A percentile compares a stretch with the other conserved stretches of the same genome.
phyloP scores from a whole-genome alignment of 2,113 vertebrate species.

The Reinhardtius hippoglossoides region DNA sequence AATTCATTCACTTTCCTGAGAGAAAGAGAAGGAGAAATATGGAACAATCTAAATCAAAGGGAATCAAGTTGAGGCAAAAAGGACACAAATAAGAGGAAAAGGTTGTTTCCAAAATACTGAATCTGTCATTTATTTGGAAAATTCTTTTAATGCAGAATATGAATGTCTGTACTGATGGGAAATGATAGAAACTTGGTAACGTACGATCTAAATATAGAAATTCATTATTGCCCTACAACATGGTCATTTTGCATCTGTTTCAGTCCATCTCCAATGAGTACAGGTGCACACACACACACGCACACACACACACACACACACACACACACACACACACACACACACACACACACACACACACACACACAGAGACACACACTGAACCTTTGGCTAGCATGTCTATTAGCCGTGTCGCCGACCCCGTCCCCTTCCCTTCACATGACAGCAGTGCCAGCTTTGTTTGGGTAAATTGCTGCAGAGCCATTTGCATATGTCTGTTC shows the following conservation, averaged over 20 bases:
- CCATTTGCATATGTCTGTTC: conserved; percentile 75
- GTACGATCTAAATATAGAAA: too few relatives aligned
- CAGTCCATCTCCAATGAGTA: background rate
- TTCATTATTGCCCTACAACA: too few relatives aligned
- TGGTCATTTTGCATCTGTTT: background rate
- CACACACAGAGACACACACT: too few relatives aligned
- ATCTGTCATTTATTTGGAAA: too few relatives aligned
- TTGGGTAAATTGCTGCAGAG: conserved; percentile 71
- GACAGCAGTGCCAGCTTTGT: conserved; percentile 66
- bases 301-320: background rate
- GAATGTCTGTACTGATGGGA: too few relatives aligned
- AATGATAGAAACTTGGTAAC: too few relatives aligned
- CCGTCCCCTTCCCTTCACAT: conserved; percentile 10
- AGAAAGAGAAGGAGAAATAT: too few relatives aligned
- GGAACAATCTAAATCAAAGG: too few relatives aligned
- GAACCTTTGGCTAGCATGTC: conserved; percentile 16
- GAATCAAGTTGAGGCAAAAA: too few relatives aligned
- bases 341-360: background rate
- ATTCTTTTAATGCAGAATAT: too few relatives aligned
- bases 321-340: background rate
- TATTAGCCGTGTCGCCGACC: background rate
- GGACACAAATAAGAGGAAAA: too few relatives aligned
- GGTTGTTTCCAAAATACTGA: too few relatives aligned
- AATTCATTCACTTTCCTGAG: background rate
- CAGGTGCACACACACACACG: background rate